phyloP scores from a whole-genome alignment of 2,797 vertebrate genomes.

The Coluber constrictor region DNA sequence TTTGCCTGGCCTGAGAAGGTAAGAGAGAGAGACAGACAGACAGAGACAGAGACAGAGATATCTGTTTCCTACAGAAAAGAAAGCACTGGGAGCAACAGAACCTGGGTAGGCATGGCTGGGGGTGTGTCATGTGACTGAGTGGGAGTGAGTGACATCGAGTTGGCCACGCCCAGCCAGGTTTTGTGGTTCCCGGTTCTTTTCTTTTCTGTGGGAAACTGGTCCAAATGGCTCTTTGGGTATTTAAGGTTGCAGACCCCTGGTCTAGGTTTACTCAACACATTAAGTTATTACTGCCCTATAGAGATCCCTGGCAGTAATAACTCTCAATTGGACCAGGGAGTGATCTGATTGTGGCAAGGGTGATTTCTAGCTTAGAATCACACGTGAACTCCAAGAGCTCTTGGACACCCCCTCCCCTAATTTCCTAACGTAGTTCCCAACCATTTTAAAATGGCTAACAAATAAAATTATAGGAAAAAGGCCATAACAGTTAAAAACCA shows the following conservation, averaged over 20 bases:
- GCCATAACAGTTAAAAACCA: neutral
- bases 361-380: neutral
- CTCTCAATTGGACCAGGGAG: neutral
- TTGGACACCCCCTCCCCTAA: neutral
- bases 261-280: neutral
- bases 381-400: neutral
- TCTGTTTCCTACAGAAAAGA: too few species aligned
- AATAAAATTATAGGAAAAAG: neutral
- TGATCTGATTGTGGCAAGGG: neutral
- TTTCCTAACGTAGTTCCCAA: neutral
- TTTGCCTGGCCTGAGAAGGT: too few species aligned
- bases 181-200: too few species aligned
- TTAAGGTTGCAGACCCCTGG: neutral
- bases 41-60: too few species aligned
- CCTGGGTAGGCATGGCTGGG: too few species aligned
- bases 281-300: neutral
- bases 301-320: neutral
- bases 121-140: too few species aligned
- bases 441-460: neutral
- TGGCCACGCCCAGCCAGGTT: too few species aligned
- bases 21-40: too few species aligned
- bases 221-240: too few species aligned
- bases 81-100: too few species aligned
- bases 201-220: too few species aligned
- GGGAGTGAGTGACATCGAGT: too few species aligned